Percentiles rank a stretch among this genome's conserved stretches.
phyloP scores from a whole-genome alignment of 2,888 invertebrate species.

The Xanthorhoe designata region DNA sequence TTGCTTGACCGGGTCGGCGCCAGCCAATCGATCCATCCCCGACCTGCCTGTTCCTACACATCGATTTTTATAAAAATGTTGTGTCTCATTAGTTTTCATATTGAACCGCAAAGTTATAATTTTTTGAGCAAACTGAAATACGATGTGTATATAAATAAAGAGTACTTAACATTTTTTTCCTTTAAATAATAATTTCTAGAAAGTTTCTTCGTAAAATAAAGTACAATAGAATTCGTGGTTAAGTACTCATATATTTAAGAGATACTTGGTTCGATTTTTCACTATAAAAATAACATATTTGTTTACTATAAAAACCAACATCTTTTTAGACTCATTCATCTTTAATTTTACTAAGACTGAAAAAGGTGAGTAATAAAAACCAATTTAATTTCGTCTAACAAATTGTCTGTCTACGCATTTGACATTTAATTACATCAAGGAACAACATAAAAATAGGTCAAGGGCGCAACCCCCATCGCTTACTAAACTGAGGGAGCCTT shows the following conservation, averaged over 20 bases:
- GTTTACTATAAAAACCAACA: background rate
- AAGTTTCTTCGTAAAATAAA: too few species aligned
- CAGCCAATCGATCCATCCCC: constrained; percentile 60
- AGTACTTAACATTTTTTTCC: too few species aligned
- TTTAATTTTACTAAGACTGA: background rate
- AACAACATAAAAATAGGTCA: constrained; percentile 46
- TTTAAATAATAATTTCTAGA: too few species aligned
- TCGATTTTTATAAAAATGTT: constrained; percentile 25
- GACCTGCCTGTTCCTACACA: constrained; percentile 48
- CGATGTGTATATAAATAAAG: background rate
- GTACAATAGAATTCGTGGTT: too few species aligned
- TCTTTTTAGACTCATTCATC: background rate
- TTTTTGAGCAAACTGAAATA: background rate
- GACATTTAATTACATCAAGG: constrained; percentile 47
- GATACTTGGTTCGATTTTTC: background rate
- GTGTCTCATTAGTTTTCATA: background rate
- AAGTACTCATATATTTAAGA: too few species aligned
- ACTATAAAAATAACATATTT: background rate
- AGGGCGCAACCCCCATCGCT: constrained; percentile 43
- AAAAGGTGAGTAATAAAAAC: constrained; percentile 21
- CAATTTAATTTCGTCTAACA: constrained; percentile 36
- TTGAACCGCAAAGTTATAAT: background rate
- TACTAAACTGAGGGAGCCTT: constrained; percentile 42
- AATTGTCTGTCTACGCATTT: constrained; percentile 40
- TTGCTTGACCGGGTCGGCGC: constrained; percentile 64